phyloP scores from a whole-genome alignment of 2,113 vertebrate genomes.

The Halichoerus grypus region DNA sequence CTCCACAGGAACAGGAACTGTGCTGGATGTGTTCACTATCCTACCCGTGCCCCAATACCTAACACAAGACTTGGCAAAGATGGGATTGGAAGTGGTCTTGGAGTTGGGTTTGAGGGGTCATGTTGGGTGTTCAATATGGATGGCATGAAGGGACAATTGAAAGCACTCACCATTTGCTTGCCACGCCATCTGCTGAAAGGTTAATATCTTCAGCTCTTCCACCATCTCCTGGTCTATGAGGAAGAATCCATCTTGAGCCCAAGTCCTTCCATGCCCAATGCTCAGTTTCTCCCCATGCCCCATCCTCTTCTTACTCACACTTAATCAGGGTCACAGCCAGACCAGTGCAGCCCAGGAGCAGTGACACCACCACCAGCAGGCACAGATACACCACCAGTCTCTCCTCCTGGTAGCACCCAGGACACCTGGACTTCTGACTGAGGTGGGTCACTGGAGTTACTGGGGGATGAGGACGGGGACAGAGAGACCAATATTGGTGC shows the following conservation, averaged over 20 bases:
- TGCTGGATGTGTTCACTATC: not conserved
- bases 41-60: not conserved
- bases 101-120: not conserved
- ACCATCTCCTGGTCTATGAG: constrained; percentile 51
- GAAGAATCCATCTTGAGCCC: not conserved
- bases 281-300: not conserved
- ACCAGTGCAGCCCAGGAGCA: constrained; percentile 33
- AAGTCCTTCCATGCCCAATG: accelerated
- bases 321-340: constrained; percentile 57
- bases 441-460: not conserved
- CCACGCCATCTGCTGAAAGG: constrained; percentile 40
- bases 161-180: constrained; percentile 55
- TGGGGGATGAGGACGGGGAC: not conserved
- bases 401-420: not conserved
- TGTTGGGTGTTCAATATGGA: accelerated
- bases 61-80: not conserved
- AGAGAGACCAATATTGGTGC: not conserved
- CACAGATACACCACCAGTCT: not conserved
- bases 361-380: not conserved
- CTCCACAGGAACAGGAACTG: not conserved
- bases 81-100: not conserved
- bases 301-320: constrained; percentile 56
- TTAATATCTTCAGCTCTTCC: constrained; percentile 34
- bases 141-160: not conserved
- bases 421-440: not conserved